A percentile compares a stretch with the other conserved stretches of the same genome.
phyloP scores from a whole-genome alignment of 2,113 vertebrate genomes.

The Callopanchax toddi region DNA sequence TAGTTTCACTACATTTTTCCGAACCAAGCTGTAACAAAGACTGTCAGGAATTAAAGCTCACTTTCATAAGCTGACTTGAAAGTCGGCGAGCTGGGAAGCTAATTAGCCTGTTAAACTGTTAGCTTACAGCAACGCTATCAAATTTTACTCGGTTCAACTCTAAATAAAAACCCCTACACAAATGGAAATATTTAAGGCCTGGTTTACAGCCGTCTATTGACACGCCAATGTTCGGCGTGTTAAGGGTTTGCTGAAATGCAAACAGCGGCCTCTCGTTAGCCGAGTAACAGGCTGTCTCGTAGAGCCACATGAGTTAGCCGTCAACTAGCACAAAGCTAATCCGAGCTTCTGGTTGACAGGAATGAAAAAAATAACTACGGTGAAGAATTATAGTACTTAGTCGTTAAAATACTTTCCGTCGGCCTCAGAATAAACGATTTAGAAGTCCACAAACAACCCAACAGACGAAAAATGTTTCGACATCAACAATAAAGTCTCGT shows the following conservation, averaged over 20 bases:
- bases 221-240: rapidly evolving
- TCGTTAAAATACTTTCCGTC: not conserved
- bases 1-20: not conserved
- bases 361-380: conserved; percentile 4
- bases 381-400: conserved; percentile 25
- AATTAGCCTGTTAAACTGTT: conserved; percentile 34
- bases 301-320: conserved; percentile 67
- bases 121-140: conserved; percentile 26
- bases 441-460: not conserved
- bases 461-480: not conserved
- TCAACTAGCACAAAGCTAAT: conserved; percentile 46
- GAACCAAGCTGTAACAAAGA: not conserved
- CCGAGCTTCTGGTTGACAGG: conserved; percentile 25
- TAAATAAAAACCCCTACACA: not conserved
- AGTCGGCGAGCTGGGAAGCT: conserved; percentile 37
- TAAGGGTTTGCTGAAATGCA: not conserved
- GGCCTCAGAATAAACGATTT: not conserved
- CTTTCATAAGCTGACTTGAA: not conserved
- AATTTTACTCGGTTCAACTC: not conserved
- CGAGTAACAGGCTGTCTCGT: not conserved
- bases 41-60: not conserved
- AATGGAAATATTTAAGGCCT: not conserved
- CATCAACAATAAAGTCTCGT: not conserved
- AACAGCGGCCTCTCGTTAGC: not conserved
- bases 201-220: not conserved